Base-by-base conservation (phyloP, 2,113 vertebrate species). In the Epinephelus lanceolatus region DNA sequence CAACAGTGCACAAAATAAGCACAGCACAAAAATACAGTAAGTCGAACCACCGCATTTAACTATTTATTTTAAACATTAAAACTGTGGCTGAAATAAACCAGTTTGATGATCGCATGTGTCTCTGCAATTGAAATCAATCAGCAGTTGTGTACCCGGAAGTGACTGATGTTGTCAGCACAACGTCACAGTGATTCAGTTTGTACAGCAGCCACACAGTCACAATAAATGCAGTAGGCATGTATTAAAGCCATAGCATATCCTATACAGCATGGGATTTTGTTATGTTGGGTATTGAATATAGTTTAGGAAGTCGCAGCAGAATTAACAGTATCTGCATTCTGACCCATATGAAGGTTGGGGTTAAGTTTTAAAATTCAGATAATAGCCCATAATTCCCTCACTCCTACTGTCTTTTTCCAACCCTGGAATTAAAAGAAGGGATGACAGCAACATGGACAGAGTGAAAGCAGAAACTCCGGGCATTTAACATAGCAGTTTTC, bases 401-500 rank as follows among this genome's bases (percentile, higher is more conserved):
- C 65, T 85, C 57, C 40, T 56, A 25, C 59, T 55, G 52, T 76
- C 59, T 71, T 27, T 68, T 72, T 88, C 76, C 68, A 83, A 30
- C 9, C 13, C 42, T 59, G 10, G 49, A 47, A 89, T 61, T 67
- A 30, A 70, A 84, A 59, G 69, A 56, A 71, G 66, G 51, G 25
- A 81, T 88, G 72, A 86, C 85, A 69, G 71, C 65, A 81, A 60
- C 61, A 66, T 25, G 23, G 75, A 69, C 63, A 27, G 55, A 80
- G 55, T 86, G 88, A 89, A 90, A 86, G 47, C 65, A 67, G 42
- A 86, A 88, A 80, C n/a, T 80, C 14, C 9, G 37, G 70, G 56
- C 18, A 1, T 91, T 85, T 82, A 78, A 87, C 71, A 47, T 74
- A 8, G 84, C 85, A 87, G 53, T 81, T 85, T 88, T 85, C 71